These are phyloP conservation scores for Pinctada fucata DNA, from an alignment of 2,888 invertebrate species.

Conservation along the genomic window DNA sequence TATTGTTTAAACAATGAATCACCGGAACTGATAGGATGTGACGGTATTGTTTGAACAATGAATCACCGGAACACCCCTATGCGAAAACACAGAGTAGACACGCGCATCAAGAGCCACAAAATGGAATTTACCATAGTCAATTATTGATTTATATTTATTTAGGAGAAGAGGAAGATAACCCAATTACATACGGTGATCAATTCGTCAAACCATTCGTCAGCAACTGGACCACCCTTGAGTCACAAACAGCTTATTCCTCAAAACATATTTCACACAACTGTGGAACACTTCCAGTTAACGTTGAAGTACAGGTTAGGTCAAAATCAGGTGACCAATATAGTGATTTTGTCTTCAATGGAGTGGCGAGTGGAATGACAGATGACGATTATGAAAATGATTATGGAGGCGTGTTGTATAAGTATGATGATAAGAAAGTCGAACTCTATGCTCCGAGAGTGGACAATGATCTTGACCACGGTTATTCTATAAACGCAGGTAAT, in stretches of 20 bases:
- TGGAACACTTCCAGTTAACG: not conserved
- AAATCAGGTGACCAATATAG: not conserved
- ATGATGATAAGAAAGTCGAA: not conserved
- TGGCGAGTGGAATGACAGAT: not conserved
- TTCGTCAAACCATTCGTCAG: not conserved
- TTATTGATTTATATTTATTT: not conserved
- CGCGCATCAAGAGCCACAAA: too few relatives aligned
- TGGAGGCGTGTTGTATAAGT: not conserved
- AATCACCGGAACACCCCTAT: too few relatives aligned
- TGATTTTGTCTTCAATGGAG: not conserved
- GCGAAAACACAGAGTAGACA: too few relatives aligned
- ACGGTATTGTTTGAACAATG: too few relatives aligned
- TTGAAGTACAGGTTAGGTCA: not conserved
- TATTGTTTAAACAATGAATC: too few relatives aligned
- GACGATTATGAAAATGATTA: not conserved
- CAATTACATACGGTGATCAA: not conserved
- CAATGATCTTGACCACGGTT: not conserved
- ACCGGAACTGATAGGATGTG: too few relatives aligned
- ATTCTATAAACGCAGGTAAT: not conserved
- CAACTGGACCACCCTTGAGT: not conserved
- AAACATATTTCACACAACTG: not conserved
- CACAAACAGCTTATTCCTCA: not conserved
- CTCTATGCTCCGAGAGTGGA: not conserved
- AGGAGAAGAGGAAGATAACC: not conserved
- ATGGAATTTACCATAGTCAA: too few relatives aligned